A percentile compares a stretch with the other conserved stretches of the same genome.
These are phyloP conservation scores for Lycocerus yunnanus DNA, from an alignment of 2,888 invertebrate genomes.

Conservation along the genomic window DNA sequence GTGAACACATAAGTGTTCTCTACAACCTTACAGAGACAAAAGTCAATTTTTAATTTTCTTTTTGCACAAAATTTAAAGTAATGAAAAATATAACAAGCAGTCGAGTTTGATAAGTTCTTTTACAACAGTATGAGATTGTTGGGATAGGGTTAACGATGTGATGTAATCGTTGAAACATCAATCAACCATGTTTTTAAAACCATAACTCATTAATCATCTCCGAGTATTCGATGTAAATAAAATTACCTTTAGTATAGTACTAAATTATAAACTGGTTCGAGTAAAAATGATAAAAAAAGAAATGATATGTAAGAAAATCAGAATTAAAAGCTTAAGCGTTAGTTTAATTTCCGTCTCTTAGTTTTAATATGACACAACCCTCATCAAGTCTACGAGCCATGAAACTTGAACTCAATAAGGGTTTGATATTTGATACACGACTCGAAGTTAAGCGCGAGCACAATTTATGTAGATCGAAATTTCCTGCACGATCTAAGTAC, in stretches of 20 bases:
- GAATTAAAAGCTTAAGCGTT: slow-evolving; percentile 28
- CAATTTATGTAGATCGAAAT: slow-evolving; percentile 28
- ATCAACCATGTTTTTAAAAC: background rate
- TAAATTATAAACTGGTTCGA: background rate
- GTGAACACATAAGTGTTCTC: slow-evolving; percentile 47
- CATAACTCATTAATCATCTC: background rate
- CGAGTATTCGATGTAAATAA: background rate
- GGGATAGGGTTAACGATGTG: background rate
- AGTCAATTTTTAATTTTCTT: slow-evolving; percentile 9
- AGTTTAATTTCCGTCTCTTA: slow-evolving; percentile 32
- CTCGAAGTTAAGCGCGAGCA: slow-evolving; percentile 21
- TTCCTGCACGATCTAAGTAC: slow-evolving; percentile 12
- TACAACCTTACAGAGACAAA: slow-evolving; percentile 39
- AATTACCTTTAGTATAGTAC: background rate
- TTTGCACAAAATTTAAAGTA: background rate
- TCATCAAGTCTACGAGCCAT: slow-evolving; percentile 33
- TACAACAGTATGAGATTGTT: background rate
- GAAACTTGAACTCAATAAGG: slow-evolving; percentile 28
- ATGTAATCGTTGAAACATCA: background rate
- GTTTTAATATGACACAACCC: slow-evolving; percentile 33
- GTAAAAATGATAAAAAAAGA: background rate
- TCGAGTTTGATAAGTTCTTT: background rate
- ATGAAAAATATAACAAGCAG: background rate
- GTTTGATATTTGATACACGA: slow-evolving; percentile 30
- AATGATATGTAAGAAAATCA: slow-evolving; percentile 17